Percentiles rank a stretch among this genome's conserved stretches.
Conservation (phyloP, 2,113 vertebrate species). For the Leucopsar rothschildi region DNA sequence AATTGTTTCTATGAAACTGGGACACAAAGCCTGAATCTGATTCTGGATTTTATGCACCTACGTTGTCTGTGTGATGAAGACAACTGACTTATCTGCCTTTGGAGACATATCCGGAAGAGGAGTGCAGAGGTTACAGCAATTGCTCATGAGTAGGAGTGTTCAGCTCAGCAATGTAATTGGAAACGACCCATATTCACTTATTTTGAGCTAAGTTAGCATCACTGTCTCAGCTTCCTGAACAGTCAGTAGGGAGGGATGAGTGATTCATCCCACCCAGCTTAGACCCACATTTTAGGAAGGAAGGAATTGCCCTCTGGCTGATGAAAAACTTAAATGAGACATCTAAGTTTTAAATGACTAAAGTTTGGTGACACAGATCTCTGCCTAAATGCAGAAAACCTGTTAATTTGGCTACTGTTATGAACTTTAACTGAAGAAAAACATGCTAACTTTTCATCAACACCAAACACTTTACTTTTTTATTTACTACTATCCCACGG, state of each 20-base stretch:
- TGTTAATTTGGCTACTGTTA: background rate
- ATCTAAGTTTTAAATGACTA: constrained; percentile 18
- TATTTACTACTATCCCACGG: background rate
- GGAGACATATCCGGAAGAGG: background rate
- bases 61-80: background rate
- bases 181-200: background rate
- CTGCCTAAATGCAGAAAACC: constrained; percentile 5
- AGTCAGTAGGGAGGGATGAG: constrained; percentile 15
- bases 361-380: constrained; percentile 13
- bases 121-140: background rate
- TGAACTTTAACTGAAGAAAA: background rate
- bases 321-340: constrained; percentile 22
- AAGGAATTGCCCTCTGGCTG: background rate
- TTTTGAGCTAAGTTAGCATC: background rate
- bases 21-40: background rate
- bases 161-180: background rate
- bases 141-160: background rate
- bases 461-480: background rate
- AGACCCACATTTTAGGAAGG: constrained; percentile 9
- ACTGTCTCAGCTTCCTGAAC: constrained; percentile 38
- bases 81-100: background rate
- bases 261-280: constrained; percentile 32
- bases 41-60: background rate
- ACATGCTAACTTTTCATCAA: background rate
- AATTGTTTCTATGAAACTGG: background rate